Percentiles rank a stretch among this genome's conserved stretches.
Evolutionary conservation across 2,888 invertebrate genomes (phyloP).

Genomic region (Hydropsyche betteni): DNA sequence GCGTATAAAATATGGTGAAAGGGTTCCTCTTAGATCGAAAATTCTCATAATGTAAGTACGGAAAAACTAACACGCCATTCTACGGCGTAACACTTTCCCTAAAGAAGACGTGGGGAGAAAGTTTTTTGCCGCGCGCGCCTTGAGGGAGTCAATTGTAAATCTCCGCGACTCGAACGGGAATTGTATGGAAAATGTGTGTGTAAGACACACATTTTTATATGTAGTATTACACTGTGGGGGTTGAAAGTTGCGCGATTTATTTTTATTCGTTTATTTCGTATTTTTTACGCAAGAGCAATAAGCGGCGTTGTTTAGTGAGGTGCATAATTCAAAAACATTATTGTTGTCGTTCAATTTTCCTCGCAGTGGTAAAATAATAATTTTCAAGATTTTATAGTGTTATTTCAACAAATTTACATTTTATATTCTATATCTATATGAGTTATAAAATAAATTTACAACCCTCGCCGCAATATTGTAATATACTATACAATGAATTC

Average conservation of each 20-base stretch:
- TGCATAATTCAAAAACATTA: too few species aligned
- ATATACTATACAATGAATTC: background rate
- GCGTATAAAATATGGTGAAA: slow-evolving; percentile 20
- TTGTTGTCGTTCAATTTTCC: too few species aligned
- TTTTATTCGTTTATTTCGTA: too few species aligned
- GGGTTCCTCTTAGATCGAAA: slow-evolving; percentile 16
- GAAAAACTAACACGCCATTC: slow-evolving; percentile 19
- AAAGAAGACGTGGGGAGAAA: slow-evolving; percentile 3
- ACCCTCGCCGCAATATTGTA: background rate
- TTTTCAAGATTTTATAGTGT: too few species aligned
- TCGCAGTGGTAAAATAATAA: too few species aligned
- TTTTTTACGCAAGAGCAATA: too few species aligned
- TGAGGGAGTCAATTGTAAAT: slow-evolving; percentile 17
- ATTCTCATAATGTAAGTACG: slow-evolving; percentile 19
- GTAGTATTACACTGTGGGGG: too few species aligned
- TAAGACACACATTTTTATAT: too few species aligned
- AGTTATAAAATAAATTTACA: background rate
- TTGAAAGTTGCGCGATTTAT: too few species aligned
- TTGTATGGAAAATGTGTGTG: background rate
- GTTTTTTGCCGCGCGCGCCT: background rate
- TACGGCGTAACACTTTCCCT: slow-evolving; percentile 6
- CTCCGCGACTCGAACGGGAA: background rate
- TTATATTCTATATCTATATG: background rate
- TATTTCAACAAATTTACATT: background rate
- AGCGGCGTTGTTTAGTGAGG: too few species aligned